Evolutionary conservation across 2,113 vertebrate species (phyloP).

Genomic region (Alligator sinensis): DNA sequence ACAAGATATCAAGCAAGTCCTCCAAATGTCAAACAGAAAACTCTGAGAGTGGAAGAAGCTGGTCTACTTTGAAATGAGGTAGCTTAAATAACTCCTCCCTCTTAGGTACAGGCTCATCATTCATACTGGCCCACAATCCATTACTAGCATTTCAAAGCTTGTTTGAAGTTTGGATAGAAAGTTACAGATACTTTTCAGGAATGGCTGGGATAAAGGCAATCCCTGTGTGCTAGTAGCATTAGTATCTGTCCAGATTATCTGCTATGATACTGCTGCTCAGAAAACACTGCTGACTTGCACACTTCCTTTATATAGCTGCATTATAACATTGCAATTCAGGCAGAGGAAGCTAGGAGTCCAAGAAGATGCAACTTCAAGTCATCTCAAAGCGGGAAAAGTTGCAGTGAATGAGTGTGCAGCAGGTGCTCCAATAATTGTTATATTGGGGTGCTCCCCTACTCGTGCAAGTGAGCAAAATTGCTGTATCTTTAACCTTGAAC

Average conservation of each 20-base stretch:
- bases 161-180: constrained; percentile 23
- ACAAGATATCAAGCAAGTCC: neutral
- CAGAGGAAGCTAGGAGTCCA: neutral
- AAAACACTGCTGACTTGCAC: neutral
- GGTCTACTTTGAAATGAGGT: constrained; percentile 42
- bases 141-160: constrained; percentile 28
- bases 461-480: no score
- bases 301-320: neutral
- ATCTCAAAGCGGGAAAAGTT: neutral
- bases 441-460: no score
- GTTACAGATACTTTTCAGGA: constrained; percentile 38
- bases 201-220: neutral
- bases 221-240: constrained; percentile 9
- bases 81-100: constrained; percentile 35
- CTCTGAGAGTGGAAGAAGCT: constrained; percentile 31
- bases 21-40: constrained; percentile 49
- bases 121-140: constrained; percentile 41
- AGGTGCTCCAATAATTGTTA: no score
- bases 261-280: neutral
- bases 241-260: neutral
- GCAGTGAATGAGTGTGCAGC: neutral
- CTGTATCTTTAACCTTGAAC: no score
- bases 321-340: neutral
- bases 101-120: constrained; percentile 28
- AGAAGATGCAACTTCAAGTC: no score